Percentiles rank a stretch among this genome's conserved stretches.
Evolutionary conservation across 2,888 invertebrate species (phyloP).

Genomic region (Orchesella flavescens): DNA sequence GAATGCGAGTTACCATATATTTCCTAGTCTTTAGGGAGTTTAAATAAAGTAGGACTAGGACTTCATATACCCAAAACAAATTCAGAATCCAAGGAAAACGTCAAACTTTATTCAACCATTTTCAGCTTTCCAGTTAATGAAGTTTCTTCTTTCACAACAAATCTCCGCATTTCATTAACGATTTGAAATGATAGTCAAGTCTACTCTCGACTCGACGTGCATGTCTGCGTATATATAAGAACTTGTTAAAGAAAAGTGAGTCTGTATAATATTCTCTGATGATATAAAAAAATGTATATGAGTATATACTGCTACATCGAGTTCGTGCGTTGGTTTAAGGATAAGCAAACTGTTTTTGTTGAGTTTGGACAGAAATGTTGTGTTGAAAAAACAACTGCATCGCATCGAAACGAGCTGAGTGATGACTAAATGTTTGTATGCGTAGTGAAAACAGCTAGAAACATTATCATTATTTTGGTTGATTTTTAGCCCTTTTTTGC

Average conservation of each 20-base stretch:
- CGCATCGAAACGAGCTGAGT: neutral
- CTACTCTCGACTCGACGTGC: neutral
- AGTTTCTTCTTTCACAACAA: slow-evolving; percentile 55
- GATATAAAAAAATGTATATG: slow-evolving; percentile 5
- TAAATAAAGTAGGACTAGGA: neutral
- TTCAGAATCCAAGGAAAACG: slow-evolving; percentile 23
- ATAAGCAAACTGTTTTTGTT: neutral
- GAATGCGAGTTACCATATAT: too few relatives aligned
- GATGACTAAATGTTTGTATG: slow-evolving; percentile 16
- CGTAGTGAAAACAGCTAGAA: neutral
- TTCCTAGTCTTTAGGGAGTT: neutral
- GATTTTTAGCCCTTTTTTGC: neutral
- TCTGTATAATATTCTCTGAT: neutral
- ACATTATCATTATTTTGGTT: slow-evolving; percentile 5
- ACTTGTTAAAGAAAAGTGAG: slow-evolving; percentile 1
- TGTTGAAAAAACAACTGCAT: neutral
- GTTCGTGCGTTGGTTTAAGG: slow-evolving; percentile 17
- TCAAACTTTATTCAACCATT: slow-evolving; percentile 45
- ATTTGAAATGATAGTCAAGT: slow-evolving; percentile 44
- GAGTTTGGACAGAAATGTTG: neutral
- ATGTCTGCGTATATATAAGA: too few relatives aligned
- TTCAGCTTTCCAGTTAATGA: slow-evolving; percentile 56
- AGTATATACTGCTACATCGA: neutral
- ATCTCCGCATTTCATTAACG: slow-evolving; percentile 56
- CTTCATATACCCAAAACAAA: slow-evolving; percentile 1